phyloP scores from a whole-genome alignment of 2,888 invertebrate genomes.

The Schizaphis graminum region DNA sequence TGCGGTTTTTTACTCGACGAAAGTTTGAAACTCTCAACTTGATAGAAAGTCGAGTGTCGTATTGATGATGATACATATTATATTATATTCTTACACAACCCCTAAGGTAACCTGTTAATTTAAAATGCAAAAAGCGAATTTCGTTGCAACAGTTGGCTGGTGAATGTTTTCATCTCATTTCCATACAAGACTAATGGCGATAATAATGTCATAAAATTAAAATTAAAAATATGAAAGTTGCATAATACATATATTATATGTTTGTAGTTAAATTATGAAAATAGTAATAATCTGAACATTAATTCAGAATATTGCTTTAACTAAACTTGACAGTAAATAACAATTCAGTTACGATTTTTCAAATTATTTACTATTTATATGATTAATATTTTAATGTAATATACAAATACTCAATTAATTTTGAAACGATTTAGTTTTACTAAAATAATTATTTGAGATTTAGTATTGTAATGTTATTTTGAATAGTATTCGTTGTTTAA shows the following conservation, averaged over 20 bases:
- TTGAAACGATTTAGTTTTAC: neutral
- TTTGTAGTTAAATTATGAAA: neutral
- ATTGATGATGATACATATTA: slow-evolving; percentile 21
- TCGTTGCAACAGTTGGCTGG: slow-evolving; percentile 50
- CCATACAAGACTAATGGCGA: slow-evolving; percentile 9
- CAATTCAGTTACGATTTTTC: neutral
- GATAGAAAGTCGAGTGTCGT: slow-evolving; percentile 38
- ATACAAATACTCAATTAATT: neutral
- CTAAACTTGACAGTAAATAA: neutral
- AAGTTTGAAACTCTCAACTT: slow-evolving; percentile 54
- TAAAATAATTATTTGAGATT: neutral
- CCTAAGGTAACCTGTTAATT: slow-evolving; percentile 41
- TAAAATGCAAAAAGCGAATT: slow-evolving; percentile 51
- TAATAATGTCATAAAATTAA: neutral
- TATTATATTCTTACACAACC: neutral
- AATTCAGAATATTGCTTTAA: neutral
- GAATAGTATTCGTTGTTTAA: neutral
- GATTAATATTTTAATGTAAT: neutral
- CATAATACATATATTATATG: neutral
- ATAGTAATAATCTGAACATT: neutral
- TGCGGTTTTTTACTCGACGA: slow-evolving; percentile 34
- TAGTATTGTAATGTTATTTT: neutral
- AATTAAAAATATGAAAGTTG: neutral
- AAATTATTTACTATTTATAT: neutral
- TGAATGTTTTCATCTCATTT: slow-evolving; percentile 54